Evolutionary conservation across 2,797 vertebrate genomes (phyloP).

Genomic region (Amblyraja radiata): DNA sequence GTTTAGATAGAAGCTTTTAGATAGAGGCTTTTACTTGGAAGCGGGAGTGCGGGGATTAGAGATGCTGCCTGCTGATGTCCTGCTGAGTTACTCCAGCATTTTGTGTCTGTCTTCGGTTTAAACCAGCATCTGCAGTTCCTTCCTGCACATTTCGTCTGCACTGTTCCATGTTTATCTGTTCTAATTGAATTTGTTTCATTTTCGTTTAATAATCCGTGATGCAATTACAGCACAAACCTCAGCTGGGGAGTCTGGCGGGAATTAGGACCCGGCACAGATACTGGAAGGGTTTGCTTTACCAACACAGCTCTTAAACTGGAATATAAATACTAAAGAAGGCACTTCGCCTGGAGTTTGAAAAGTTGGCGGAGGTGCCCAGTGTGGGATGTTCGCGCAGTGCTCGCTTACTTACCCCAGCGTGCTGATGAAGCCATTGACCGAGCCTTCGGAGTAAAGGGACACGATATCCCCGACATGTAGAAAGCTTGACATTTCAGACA

Average conservation of each 20-base stretch:
- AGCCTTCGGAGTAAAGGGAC: constrained; percentile 88
- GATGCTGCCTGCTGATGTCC: too few relatives aligned
- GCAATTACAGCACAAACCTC: neutral
- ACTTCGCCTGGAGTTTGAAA: neutral
- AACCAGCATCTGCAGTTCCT: too few relatives aligned
- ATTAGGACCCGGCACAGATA: constrained; percentile 3
- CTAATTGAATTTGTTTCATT: too few relatives aligned
- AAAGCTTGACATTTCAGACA: constrained; percentile 94
- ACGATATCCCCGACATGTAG: constrained; percentile 93
- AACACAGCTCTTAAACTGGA: neutral
- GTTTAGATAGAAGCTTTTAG: too few relatives aligned
- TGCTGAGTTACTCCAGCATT: too few relatives aligned
- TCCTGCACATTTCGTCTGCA: too few relatives aligned
- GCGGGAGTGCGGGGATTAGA: too few relatives aligned
- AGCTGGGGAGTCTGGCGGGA: neutral
- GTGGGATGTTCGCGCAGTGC: too few relatives aligned
- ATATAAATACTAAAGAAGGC: neutral
- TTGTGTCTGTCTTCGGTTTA: too few relatives aligned
- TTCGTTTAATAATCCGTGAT: neutral
- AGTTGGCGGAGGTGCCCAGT: neutral
- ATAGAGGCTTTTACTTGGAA: too few relatives aligned
- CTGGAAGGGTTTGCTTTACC: neutral
- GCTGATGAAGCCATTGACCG: constrained; percentile 95
- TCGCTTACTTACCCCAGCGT: constrained; percentile 85
- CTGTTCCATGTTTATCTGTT: too few relatives aligned